Evolutionary conservation across 2,113 vertebrate genomes (phyloP), one percentile per base, ranked within the genome.

Genomic region (Marmota monax): DNA sequence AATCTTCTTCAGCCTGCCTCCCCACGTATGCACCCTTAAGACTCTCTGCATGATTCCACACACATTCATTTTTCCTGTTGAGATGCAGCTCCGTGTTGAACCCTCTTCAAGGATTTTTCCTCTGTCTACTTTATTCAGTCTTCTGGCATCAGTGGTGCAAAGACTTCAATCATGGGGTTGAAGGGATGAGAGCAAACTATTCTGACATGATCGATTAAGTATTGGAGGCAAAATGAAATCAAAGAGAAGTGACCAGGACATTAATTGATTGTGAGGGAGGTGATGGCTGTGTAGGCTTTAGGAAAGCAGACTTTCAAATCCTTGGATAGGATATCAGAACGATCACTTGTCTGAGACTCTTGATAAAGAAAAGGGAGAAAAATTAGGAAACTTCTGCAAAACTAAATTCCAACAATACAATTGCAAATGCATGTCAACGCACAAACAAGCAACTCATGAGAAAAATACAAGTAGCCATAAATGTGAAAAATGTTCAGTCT

Each of bases 381-480:
- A 53, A 78, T 73, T 82, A 37, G 45, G 29, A 92, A 92, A 95
- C 42, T 20, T 84, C 51, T 80, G 42, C 93, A 94, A 95, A 93
- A 73, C 77, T 91, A 88, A 95, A 89, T 93, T 88, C 51, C 89
- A 95, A 67, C 14, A 56, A 79, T 27, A 93, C 25, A 72, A 79
- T 84, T 93, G 89, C 29, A 95, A 96, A 92, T 14, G 14, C 56
- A 70, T 86, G 27, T 94, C 61, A 78, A 82, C 23, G 12, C 25
- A 88, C 56, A 91, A 85, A 78, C 32, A 86, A n/a, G 25, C 8
- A 92, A 84, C 29, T 84, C 14, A 27, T 93, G 73, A 95, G 67
- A 91, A 94, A 92, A 88, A 80, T 25, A 58, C 42, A 92, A 93
- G 74, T 76, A 78, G 7, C 10, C 45, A 42, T 72, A 63, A 96